Evolutionary conservation across 2,888 invertebrate species (phyloP).

Genomic region (Spatulosminthurus flaviceps): DNA sequence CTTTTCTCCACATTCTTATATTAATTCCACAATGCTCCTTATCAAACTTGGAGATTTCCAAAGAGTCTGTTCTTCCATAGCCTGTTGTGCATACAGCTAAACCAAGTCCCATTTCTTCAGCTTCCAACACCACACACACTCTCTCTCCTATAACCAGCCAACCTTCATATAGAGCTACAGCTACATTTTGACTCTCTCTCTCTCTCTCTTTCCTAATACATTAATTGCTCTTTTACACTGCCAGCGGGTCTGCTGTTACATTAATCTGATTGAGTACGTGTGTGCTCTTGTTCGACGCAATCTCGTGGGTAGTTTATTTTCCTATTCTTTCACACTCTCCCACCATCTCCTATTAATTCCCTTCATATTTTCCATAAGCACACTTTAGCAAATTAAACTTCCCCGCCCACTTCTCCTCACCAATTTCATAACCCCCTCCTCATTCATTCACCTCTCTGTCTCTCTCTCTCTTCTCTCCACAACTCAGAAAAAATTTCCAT

Average conservation of each 20-base stretch:
- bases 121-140: too few species aligned
- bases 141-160: too few species aligned
- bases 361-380: conserved; percentile 13
- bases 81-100: neutral
- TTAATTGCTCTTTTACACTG: conserved; percentile 14
- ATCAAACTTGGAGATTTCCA: conserved; percentile 1
- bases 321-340: neutral
- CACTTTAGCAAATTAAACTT: conserved; percentile 6
- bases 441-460: too few species aligned
- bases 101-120: too few species aligned
- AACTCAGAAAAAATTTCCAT: too few species aligned
- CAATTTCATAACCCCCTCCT: too few species aligned
- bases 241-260: neutral
- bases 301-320: neutral
- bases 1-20: conserved; percentile 9
- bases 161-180: too few species aligned
- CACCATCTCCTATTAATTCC: neutral
- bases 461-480: too few species aligned
- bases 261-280: conserved; percentile 25
- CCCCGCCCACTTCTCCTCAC: neutral
- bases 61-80: too few species aligned
- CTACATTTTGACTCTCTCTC: neutral
- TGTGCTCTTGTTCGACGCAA: neutral
- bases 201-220: neutral
- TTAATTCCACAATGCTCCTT: conserved; percentile 2